Evolutionary conservation across 2,888 invertebrate genomes (phyloP), one percentile per base, ranked within the genome.

Genomic region (Drosophila stalkeri): DNA sequence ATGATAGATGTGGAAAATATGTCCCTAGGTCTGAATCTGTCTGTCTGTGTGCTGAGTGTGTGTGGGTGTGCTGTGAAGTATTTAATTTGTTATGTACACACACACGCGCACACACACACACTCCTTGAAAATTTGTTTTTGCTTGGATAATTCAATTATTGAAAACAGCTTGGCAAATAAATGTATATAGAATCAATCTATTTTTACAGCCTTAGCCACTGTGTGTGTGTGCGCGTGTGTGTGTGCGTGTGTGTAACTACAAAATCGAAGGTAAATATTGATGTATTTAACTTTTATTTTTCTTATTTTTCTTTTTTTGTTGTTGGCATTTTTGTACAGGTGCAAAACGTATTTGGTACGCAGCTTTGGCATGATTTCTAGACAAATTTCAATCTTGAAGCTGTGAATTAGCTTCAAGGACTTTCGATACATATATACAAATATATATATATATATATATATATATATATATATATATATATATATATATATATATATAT

Each of bases 61-160:
- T 63, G 59, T 33, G 43, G 60, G 44, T 65, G 47, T 62, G 64
- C 43, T 31, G 64, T 74, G 67, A 14, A 78, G 68, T 66, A 75
- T 68, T 63, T 64, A 74, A 76, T 69, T 69, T 76, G 68, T 62
- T 74, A 64, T 46, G 69, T 47, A n/a, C 57, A 61, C 27, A 69
- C 46, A 12, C 49, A 3, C 31, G 6, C 31, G 23, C 46, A n/a
- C 49, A 31, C 49, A 31, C 47, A 18, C 49, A 18, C 51, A 18
- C 51, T 2, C 6, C 33, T 65, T 62, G 61, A 77, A 69, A 73
- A 77, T 77, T 70, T 85, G 33, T 12, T 82, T 82, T 74, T 80
- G 76, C 72, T 81, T 80, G 68, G 65, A 77, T 80, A 80, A 82
- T 83, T 86, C 78, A 86, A 83, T 86, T 81, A 84, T 83, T 66